A percentile compares a stretch with the other conserved stretches of the same genome.
Evolutionary conservation across 2,797 vertebrate genomes (phyloP).

Genomic region (Brachyrhaphis roseni): DNA sequence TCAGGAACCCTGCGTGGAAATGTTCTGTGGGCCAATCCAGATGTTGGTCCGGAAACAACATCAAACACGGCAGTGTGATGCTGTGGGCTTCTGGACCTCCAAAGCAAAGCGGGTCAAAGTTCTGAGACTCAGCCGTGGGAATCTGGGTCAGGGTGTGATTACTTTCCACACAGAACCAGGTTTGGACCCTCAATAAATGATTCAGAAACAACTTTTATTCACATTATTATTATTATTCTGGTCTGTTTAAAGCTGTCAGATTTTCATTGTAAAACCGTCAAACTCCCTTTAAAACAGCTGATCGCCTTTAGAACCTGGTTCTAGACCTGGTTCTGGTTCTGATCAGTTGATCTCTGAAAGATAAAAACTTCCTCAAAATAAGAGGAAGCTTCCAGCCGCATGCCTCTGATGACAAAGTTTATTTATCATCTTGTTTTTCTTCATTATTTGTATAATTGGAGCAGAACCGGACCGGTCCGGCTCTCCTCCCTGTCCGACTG

Average conservation of each 20-base stretch:
- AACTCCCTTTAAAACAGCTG: neutral
- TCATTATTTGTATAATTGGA: too few relatives aligned
- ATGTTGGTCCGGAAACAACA: too few relatives aligned
- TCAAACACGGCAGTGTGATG: neutral
- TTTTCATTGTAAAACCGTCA: neutral
- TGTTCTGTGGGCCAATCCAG: too few relatives aligned
- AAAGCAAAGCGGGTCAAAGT: neutral
- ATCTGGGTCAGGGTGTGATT: neutral
- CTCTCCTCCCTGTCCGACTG: too few relatives aligned
- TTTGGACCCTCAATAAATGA: neutral
- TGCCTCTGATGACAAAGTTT: neutral
- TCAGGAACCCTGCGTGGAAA: too few relatives aligned
- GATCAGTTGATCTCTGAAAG: neutral
- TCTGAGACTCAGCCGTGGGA: too few relatives aligned
- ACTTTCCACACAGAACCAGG: neutral
- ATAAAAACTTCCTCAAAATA: neutral
- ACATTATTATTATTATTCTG: neutral
- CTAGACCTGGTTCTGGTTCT: neutral
- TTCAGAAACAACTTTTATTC: neutral
- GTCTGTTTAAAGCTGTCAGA: neutral
- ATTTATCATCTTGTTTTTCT: neutral
- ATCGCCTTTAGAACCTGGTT: neutral
- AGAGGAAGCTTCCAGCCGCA: too few relatives aligned
- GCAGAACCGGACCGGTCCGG: too few relatives aligned
- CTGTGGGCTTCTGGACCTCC: neutral